Conservation (phyloP, 2,888 invertebrate genomes). For the Lasioglossum vierecki region DNA sequence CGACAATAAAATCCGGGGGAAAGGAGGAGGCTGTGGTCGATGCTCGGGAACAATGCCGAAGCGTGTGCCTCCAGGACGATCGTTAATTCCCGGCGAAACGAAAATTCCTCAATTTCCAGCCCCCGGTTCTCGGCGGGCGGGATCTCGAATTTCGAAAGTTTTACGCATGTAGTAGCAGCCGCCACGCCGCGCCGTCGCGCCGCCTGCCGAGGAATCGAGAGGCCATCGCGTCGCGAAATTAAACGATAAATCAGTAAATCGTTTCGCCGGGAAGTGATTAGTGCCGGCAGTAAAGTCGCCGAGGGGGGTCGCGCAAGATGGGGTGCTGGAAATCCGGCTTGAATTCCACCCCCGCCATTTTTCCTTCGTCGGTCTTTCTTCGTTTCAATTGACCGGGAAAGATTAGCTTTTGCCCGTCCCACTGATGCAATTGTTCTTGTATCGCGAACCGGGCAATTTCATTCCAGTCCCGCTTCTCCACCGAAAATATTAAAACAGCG, state of each 20-base stretch:
- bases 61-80: slow-evolving; percentile 14
- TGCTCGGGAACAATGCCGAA: slow-evolving; percentile 34
- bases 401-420: background rate
- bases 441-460: background rate
- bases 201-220: slow-evolving; percentile 53
- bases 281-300: slow-evolving; percentile 67
- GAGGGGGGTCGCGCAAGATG: slow-evolving; percentile 15
- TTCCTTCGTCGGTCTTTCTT: background rate
- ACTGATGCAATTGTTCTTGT: background rate
- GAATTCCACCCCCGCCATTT: slow-evolving; percentile 44
- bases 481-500: background rate
- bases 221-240: slow-evolving; percentile 67
- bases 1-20: slow-evolving; percentile 31
- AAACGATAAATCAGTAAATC: slow-evolving; percentile 73
- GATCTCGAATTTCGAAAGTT: slow-evolving; percentile 57
- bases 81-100: slow-evolving; percentile 46
- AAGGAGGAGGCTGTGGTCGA: background rate
- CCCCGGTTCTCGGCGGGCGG: slow-evolving; percentile 6
- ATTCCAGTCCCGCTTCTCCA: too few relatives aligned
- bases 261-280: slow-evolving; percentile 71
- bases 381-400: background rate
- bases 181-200: background rate
- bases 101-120: slow-evolving; percentile 32
- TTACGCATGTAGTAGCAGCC: slow-evolving; percentile 31
- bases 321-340: slow-evolving; percentile 40